Conservation (phyloP, 2,113 vertebrate genomes). For the Vidua chalybeata region DNA sequence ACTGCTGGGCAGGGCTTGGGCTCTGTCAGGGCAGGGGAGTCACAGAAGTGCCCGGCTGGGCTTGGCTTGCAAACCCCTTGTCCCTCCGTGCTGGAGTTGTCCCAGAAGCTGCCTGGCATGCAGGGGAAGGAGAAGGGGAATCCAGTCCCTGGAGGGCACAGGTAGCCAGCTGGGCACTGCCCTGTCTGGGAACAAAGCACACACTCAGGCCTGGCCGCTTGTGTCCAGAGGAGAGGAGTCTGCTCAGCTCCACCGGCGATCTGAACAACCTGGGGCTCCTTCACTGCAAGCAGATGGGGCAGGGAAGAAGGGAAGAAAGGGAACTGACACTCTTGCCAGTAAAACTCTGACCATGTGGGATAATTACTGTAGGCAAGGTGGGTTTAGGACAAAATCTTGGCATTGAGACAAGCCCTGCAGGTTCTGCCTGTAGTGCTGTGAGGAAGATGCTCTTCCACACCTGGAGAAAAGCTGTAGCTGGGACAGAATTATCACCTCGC, state of each 20-base stretch:
- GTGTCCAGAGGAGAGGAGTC: background rate
- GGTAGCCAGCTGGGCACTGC: constrained; percentile 82
- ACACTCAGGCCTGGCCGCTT: background rate
- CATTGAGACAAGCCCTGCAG: background rate
- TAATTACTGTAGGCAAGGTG: background rate
- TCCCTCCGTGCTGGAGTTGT: constrained; percentile 68
- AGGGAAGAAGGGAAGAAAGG: background rate
- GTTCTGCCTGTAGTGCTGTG: background rate
- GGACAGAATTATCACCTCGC: background rate
- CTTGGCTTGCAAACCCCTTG: constrained; percentile 76
- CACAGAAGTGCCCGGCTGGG: constrained; percentile 79
- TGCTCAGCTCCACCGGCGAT: background rate
- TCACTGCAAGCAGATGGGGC: background rate
- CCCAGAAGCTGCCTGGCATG: constrained; percentile 78
- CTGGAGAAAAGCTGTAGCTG: background rate
- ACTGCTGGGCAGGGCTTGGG: constrained; percentile 81
- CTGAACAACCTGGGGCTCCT: background rate
- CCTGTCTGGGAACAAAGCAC: constrained; percentile 77
- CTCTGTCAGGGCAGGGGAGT: constrained; percentile 69
- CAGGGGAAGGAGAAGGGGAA: constrained; percentile 82
- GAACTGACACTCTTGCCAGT: background rate
- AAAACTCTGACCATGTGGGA: background rate
- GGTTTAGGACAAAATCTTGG: background rate
- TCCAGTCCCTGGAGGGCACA: constrained; percentile 83
- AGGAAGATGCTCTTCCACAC: background rate